Percentiles rank a stretch among this genome's conserved stretches.
Conservation (phyloP, 1,140 invertebrate species). For the Bombus pascuorum region DNA sequence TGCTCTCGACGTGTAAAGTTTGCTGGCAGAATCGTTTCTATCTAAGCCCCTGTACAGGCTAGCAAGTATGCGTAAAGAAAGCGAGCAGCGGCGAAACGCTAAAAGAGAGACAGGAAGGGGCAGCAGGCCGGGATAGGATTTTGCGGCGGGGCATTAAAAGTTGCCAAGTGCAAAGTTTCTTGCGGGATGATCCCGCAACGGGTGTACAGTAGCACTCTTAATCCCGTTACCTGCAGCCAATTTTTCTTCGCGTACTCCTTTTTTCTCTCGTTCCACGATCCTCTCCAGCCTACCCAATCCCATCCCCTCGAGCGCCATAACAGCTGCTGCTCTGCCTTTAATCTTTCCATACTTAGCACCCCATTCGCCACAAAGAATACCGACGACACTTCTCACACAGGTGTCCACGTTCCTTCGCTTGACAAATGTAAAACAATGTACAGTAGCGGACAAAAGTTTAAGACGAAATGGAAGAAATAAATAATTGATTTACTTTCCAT, state of each 20-base stretch:
- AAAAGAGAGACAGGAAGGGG: not conserved
- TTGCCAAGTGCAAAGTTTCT: constrained; percentile 81
- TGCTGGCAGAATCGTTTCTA: constrained; percentile 12
- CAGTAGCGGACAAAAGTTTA: no score
- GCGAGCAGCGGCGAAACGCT: not conserved
- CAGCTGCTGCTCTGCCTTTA: constrained; percentile 24
- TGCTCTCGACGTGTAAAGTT: constrained; percentile 20
- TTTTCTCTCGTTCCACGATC: constrained; percentile 19
- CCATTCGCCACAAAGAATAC: constrained; percentile 44
- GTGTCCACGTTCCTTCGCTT: not conserved
- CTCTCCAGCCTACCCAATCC: constrained; percentile 7
- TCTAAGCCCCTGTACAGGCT: not conserved
- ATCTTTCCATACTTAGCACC: constrained; percentile 41
- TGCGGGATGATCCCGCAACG: constrained; percentile 76
- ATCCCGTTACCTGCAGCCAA: constrained; percentile 80
- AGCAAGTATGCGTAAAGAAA: constrained; percentile 25
- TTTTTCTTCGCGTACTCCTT: constrained; percentile 69
- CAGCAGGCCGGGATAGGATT: constrained; percentile 65
- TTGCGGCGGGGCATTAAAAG: constrained; percentile 78
- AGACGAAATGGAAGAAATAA: no score
- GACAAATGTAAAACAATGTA: no score
- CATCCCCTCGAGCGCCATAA: not conserved
- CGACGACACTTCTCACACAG: constrained; percentile 57
- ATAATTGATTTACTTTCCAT: no score
- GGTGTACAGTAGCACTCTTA: constrained; percentile 76